Percentiles rank a stretch among this genome's conserved stretches.
phyloP scores from a whole-genome alignment of 1,140 invertebrate genomes.

The Pissodes strobi region DNA sequence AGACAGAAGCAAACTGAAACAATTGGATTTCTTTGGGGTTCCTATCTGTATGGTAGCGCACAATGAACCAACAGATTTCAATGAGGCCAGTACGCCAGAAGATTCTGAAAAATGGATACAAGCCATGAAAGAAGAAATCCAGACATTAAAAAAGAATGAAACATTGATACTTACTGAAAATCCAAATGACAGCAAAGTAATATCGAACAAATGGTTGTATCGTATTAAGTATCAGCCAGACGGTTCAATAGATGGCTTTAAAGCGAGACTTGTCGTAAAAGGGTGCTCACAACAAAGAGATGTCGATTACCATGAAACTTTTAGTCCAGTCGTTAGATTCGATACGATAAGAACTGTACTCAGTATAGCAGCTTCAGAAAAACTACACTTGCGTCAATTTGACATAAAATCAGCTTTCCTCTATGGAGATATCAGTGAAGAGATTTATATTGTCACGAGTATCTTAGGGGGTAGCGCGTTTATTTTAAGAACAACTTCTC shows the following conservation, averaged over 20 bases:
- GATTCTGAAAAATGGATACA: conserved; percentile 14
- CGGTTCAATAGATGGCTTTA: conserved; percentile 30
- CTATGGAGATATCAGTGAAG: conserved; percentile 54
- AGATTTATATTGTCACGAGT: too few species aligned
- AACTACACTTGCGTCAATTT: conserved; percentile 53
- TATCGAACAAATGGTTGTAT: conserved; percentile 52
- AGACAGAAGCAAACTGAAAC: conserved; percentile 6
- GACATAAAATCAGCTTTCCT: conserved; percentile 58
- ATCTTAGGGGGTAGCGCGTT: too few species aligned
- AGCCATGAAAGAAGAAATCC: conserved; percentile 26
- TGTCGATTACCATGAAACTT: conserved; percentile 39
- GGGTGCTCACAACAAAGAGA: conserved; percentile 46
- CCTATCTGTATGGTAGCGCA: not conserved
- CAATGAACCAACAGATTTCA: conserved; percentile 18
- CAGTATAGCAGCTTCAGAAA: conserved; percentile 37
- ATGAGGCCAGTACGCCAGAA: conserved; percentile 10
- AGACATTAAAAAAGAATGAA: conserved; percentile 20
- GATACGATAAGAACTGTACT: conserved; percentile 55
- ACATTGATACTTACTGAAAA: conserved; percentile 13
- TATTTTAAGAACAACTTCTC: too few species aligned
- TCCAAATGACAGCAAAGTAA: conserved; percentile 38
- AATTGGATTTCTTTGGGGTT: conserved; percentile 10
- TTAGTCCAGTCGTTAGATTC: conserved; percentile 51
- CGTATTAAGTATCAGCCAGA: conserved; percentile 34
- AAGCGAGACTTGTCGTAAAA: conserved; percentile 54